These are phyloP conservation scores for Myotis yumanensis DNA, from an alignment of 2,113 vertebrate species.

Conservation along the genomic window DNA sequence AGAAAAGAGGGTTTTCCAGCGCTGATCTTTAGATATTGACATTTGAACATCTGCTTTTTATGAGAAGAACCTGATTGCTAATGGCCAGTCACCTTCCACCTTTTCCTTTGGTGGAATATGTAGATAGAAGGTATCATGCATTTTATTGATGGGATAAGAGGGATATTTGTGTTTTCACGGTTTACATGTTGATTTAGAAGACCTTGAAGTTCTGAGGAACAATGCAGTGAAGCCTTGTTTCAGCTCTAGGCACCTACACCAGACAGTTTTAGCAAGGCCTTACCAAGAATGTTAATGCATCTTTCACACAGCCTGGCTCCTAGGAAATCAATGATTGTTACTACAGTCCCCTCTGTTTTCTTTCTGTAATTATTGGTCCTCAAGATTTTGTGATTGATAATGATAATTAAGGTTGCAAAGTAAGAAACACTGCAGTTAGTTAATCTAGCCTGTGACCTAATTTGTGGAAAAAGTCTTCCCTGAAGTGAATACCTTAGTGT, in stretches of 20 bases:
- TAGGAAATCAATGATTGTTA: not conserved
- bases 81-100: not conserved
- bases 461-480: not conserved
- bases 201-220: not conserved
- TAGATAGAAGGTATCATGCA: not conserved
- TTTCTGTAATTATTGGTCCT: not conserved
- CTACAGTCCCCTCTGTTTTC: not conserved
- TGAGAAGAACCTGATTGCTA: not conserved
- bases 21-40: not conserved
- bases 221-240: not conserved
- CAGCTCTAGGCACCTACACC: not conserved
- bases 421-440: not conserved
- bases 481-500: not conserved
- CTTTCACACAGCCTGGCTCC: not conserved
- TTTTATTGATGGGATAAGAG: not conserved
- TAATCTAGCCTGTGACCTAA: not conserved
- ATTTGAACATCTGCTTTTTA: conserved; percentile 35
- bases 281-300: not conserved
- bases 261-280: not conserved
- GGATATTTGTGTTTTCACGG: not conserved
- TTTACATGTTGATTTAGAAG: not conserved
- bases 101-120: not conserved
- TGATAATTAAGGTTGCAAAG: not conserved
- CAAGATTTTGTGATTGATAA: not conserved
- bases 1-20: not conserved